phyloP scores from a whole-genome alignment of 1,140 invertebrate genomes.

The Drosophila asahinai region DNA sequence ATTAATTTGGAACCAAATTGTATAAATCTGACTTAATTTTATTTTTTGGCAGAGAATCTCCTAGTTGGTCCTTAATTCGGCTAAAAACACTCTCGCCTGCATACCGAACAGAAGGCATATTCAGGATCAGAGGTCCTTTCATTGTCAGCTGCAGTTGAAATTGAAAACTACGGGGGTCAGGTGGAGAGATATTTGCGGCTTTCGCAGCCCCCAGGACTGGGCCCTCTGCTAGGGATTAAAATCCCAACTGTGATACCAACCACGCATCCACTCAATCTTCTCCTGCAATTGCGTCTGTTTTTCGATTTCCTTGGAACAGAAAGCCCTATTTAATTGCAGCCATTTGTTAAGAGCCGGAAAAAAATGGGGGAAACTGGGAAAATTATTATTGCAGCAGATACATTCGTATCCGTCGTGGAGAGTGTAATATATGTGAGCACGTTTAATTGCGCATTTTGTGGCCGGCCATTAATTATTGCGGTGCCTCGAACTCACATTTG shows the following conservation, averaged over 20 bases:
- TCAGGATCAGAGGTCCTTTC: conserved; percentile 8
- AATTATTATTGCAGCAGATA: conserved; percentile 27
- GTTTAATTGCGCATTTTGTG: conserved; percentile 38
- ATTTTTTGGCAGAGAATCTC: background rate
- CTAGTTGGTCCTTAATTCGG: background rate
- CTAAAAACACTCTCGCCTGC: background rate
- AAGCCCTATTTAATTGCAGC: conserved; percentile 33
- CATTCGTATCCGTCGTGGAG: background rate
- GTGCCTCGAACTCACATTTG: background rate
- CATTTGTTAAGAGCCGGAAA: conserved; percentile 28
- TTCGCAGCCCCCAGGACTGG: background rate
- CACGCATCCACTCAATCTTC: background rate
- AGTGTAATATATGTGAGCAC: conserved; percentile 1
- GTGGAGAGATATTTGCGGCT: conserved; percentile 14
- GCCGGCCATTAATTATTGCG: conserved; percentile 31
- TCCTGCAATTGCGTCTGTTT: background rate
- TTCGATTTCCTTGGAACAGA: background rate
- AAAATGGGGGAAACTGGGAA: background rate
- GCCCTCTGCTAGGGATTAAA: background rate
- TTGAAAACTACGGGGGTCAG: background rate
- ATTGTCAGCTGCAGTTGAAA: conserved; percentile 35
- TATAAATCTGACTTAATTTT: too few species aligned
- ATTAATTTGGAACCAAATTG: too few species aligned
- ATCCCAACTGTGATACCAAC: background rate
- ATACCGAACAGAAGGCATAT: background rate